Evolutionary conservation across 2,797 vertebrate genomes (phyloP).

Genomic region (Tokudaia muenninki): DNA sequence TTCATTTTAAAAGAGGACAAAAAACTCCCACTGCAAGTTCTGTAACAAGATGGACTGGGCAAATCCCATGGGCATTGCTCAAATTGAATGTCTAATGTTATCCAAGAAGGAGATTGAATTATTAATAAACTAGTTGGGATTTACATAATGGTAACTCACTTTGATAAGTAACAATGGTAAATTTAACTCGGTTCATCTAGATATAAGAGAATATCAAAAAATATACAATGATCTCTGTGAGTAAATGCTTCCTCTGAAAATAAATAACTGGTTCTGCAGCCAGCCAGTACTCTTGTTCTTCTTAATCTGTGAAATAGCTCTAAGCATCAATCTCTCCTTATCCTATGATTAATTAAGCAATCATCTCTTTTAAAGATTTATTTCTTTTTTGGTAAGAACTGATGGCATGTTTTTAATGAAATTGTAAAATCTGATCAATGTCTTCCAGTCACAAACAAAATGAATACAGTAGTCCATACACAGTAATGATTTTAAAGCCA

Average conservation of each 20-base stretch:
- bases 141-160: slow-evolving; percentile 15
- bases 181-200: slow-evolving; percentile 37
- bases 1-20: slow-evolving; percentile 42
- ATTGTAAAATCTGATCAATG: slow-evolving; percentile 85
- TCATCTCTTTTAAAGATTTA: slow-evolving; percentile 86
- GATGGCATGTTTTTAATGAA: slow-evolving; percentile 83
- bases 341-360: slow-evolving; percentile 85
- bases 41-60: not conserved
- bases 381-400: slow-evolving; percentile 83
- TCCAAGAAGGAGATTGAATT: slow-evolving; percentile 9
- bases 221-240: slow-evolving; percentile 60
- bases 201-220: slow-evolving; percentile 20
- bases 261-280: slow-evolving; percentile 60
- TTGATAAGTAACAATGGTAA: slow-evolving; percentile 40
- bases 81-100: slow-evolving; percentile 58
- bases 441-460: slow-evolving; percentile 71
- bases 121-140: slow-evolving; percentile 5
- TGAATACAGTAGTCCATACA: slow-evolving; percentile 73
- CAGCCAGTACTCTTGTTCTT: slow-evolving; percentile 68
- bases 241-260: slow-evolving; percentile 68
- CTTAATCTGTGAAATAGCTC: slow-evolving; percentile 78
- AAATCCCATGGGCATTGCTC: not conserved
- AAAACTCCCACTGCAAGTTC: not conserved
- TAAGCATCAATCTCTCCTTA: slow-evolving; percentile 81
- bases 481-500: slow-evolving; percentile 82